Evolutionary conservation across 2,113 vertebrate genomes (phyloP).

Genomic region (Hippoglossus stenolepis): DNA sequence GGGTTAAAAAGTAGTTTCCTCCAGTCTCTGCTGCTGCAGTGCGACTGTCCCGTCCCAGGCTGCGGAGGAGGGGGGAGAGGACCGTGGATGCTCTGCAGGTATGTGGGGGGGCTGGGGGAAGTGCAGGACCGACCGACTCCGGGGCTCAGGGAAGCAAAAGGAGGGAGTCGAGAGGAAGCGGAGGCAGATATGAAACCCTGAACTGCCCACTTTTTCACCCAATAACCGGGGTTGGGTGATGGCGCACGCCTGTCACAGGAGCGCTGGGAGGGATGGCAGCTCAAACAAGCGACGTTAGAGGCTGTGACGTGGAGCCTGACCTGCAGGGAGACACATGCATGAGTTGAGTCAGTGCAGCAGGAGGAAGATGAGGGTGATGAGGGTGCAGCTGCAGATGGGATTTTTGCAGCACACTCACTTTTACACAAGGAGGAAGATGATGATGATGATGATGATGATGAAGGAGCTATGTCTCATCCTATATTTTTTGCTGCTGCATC

Average conservation of each 20-base stretch:
- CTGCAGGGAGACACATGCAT: conserved; percentile 40
- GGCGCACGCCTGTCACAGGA: conserved; percentile 53
- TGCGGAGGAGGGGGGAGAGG: neutral
- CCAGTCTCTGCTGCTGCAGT: conserved; percentile 71
- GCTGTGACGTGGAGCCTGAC: conserved; percentile 37
- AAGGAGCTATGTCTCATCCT: neutral
- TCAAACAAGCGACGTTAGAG: conserved; percentile 48
- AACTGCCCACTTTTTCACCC: conserved; percentile 75
- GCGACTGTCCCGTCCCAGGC: conserved; percentile 60
- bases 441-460: neutral
- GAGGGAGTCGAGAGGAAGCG: conserved; percentile 60
- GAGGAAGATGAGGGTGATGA: conserved; percentile 36
- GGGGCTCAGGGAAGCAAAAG: conserved; percentile 39
- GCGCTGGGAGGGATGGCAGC: conserved; percentile 47
- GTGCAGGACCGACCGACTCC: conserved; percentile 37
- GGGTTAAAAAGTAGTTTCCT: conserved; percentile 1
- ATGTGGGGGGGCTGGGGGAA: conserved; percentile 2
- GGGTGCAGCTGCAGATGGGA: conserved; percentile 52
- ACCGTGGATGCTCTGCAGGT: conserved; percentile 69
- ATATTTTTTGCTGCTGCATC: neutral
- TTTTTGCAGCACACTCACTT: conserved; percentile 41
- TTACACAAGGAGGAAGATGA: neutral
- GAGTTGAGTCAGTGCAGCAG: conserved; percentile 51
- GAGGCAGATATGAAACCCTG: conserved; percentile 63
- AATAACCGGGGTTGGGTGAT: conserved; percentile 56